A percentile compares a stretch with the other conserved stretches of the same genome.
Conservation (phyloP, 1,140 invertebrate genomes). For the Anastrepha obliqua region DNA sequence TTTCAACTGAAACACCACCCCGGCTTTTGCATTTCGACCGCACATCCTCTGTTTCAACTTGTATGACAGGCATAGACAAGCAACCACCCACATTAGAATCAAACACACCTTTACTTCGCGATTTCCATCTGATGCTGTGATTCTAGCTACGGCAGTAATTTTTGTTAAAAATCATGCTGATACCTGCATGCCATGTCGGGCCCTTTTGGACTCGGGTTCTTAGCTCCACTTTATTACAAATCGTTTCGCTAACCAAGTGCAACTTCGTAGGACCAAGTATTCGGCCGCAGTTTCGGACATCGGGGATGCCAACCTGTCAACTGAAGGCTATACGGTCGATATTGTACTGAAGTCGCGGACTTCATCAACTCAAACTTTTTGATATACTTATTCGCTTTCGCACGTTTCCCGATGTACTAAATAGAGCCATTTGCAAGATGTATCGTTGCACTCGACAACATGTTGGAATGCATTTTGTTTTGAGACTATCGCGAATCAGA, state of each 20-base stretch:
- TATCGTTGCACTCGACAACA: no score
- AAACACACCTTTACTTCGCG: background rate
- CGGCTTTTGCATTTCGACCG: background rate
- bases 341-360: no score
- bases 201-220: conserved; percentile 54
- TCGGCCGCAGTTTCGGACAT: conserved; percentile 9
- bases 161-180: conserved; percentile 49
- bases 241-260: conserved; percentile 25
- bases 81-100: background rate
- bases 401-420: no score
- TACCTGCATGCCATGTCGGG: conserved; percentile 40
- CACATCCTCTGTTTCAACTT: background rate
- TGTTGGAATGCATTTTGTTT: no score
- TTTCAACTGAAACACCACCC: background rate
- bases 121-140: conserved; percentile 14
- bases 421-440: no score
- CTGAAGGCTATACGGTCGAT: background rate
- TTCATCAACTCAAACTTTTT: no score
- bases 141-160: conserved; percentile 53
- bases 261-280: conserved; percentile 11
- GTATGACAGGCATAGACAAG: background rate
- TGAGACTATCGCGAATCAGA: no score
- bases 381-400: no score
- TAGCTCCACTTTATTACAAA: conserved; percentile 50
- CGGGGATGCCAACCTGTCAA: conserved; percentile 16